phyloP scores from a whole-genome alignment of 1,140 invertebrate genomes.

The Maniola jurtina region DNA sequence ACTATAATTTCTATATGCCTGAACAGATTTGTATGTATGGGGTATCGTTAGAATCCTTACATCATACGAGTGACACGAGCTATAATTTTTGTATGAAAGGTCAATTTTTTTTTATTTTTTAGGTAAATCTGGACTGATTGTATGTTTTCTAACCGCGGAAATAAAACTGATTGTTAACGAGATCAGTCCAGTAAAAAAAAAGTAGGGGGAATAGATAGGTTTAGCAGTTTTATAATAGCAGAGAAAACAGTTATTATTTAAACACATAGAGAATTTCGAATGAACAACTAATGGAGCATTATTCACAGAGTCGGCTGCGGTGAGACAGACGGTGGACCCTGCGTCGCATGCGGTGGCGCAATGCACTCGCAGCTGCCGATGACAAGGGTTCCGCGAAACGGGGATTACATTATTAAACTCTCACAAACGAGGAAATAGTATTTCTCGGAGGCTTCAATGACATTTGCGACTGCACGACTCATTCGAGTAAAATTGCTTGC shows the following conservation, averaged over 20 bases:
- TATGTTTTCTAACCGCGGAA: no score
- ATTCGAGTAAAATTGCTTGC: constrained; percentile 21
- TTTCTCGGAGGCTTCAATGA: constrained; percentile 34
- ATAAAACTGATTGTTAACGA: no score
- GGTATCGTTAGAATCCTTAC: no score
- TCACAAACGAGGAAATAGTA: constrained; percentile 45
- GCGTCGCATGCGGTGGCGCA: constrained; percentile 30
- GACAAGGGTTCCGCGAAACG: constrained; percentile 54
- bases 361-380: constrained; percentile 54
- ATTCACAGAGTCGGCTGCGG: not conserved
- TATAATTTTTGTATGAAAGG: no score
- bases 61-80: no score
- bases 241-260: not conserved
- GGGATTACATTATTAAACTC: constrained; percentile 46
- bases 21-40: no score
- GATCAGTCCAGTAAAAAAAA: no score
- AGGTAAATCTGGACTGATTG: no score
- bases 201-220: no score
- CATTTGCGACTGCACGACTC: constrained; percentile 5
- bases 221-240: no score
- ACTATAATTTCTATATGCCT: no score
- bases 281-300: constrained; percentile 6
- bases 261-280: not conserved
- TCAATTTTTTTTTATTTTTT: no score
- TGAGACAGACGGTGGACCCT: constrained; percentile 6